These are phyloP conservation scores for Pararge aegeria DNA, from an alignment of 1,140 invertebrate species.

Conservation along the genomic window DNA sequence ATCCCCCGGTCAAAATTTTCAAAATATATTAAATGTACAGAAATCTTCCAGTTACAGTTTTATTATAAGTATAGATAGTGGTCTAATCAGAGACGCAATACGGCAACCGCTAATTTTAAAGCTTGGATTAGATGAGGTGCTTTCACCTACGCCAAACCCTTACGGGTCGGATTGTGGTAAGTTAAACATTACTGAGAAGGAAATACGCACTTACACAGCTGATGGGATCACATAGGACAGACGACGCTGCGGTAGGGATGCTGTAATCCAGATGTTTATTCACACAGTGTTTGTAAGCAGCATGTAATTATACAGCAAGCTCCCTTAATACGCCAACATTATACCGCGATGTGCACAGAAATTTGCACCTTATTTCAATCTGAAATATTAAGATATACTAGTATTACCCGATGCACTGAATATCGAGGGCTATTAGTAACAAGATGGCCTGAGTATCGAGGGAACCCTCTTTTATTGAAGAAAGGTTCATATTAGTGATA, in stretches of 20 bases:
- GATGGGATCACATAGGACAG: background rate
- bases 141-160: too few relatives aligned
- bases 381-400: background rate
- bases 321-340: background rate
- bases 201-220: too few relatives aligned
- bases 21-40: too few relatives aligned
- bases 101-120: too few relatives aligned
- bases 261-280: background rate
- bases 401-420: background rate
- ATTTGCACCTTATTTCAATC: background rate
- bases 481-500: too few relatives aligned
- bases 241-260: background rate
- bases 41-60: too few relatives aligned
- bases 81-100: too few relatives aligned
- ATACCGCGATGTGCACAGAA: background rate
- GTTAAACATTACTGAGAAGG: background rate
- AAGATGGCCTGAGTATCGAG: background rate
- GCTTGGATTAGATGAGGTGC: too few relatives aligned
- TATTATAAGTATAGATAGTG: too few relatives aligned
- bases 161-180: background rate
- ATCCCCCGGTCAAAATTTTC: too few relatives aligned
- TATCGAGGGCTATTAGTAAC: too few relatives aligned
- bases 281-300: background rate
- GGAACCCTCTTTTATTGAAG: too few relatives aligned
- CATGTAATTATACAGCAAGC: background rate